Conservation (phyloP, 2,888 invertebrate genomes). For the Acanthosepion pharaonis region DNA sequence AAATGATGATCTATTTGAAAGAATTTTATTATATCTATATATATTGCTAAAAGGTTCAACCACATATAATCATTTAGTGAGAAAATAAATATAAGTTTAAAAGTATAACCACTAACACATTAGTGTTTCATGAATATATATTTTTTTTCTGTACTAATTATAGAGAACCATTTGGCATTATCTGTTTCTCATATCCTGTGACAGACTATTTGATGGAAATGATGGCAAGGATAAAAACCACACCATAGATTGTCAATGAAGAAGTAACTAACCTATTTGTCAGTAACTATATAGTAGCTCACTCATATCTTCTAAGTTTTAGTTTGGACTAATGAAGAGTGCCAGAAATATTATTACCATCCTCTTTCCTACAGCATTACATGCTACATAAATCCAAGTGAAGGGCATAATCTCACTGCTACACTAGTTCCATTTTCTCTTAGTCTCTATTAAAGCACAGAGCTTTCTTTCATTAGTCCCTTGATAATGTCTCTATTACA, state of each 20-base stretch:
- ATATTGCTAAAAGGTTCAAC: no score
- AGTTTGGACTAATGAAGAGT: background rate
- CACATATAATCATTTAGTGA: no score
- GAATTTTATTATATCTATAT: no score
- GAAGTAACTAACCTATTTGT: background rate
- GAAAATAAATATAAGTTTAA: no score
- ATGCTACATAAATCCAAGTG: background rate
- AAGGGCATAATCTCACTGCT: conserved; percentile 33
- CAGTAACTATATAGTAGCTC: background rate
- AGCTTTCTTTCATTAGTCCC: background rate
- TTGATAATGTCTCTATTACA: conserved; percentile 33
- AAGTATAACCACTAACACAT: no score
- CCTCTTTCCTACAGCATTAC: background rate
- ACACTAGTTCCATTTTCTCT: conserved; percentile 7
- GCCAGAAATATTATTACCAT: background rate
- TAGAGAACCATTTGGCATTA: background rate
- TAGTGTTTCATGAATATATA: no score
- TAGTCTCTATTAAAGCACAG: background rate
- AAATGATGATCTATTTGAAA: no score
- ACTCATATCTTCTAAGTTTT: background rate
- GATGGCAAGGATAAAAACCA: background rate
- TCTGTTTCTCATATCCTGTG: background rate
- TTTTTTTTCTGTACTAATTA: background rate
- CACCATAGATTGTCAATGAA: background rate
- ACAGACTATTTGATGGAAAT: background rate